Conservation (phyloP, 2,113 vertebrate genomes). For the Eira barbara region DNA sequence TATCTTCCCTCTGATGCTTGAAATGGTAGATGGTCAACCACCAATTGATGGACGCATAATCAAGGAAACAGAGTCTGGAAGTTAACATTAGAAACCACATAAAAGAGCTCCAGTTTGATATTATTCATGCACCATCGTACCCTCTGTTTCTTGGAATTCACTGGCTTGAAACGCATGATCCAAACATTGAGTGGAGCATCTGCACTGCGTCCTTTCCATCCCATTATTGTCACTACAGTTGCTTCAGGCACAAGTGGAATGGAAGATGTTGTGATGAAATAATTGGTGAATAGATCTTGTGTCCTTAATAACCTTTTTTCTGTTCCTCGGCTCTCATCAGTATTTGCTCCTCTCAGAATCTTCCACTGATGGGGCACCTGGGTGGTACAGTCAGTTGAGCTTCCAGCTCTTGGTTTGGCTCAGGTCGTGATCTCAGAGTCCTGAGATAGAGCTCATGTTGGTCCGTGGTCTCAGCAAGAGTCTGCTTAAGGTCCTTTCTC, state of each 20-base stretch:
- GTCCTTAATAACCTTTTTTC: conserved; percentile 6
- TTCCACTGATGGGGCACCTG: neutral
- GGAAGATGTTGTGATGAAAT: conserved; percentile 47
- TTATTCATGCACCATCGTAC: conserved; percentile 25
- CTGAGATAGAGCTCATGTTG: neutral
- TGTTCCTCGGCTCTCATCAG: conserved; percentile 48
- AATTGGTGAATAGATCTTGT: conserved; percentile 47
- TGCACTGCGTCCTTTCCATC: conserved; percentile 46
- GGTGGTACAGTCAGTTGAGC: neutral
- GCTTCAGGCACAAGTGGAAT: conserved; percentile 52
- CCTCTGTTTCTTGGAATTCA: conserved; percentile 63
- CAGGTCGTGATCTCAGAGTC: neutral
- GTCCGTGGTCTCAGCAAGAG: neutral
- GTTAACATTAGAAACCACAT: conserved; percentile 58
- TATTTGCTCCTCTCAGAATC: conserved; percentile 33
- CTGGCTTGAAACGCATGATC: conserved; percentile 52
- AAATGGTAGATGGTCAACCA: neutral
- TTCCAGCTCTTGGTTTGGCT: neutral
- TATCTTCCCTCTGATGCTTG: conserved; percentile 52
- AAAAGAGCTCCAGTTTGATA: conserved; percentile 57
- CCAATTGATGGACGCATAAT: conserved; percentile 50
- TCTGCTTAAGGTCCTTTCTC: neutral
- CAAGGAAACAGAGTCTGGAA: conserved; percentile 56
- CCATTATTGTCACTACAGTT: conserved; percentile 49
- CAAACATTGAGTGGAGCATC: conserved; percentile 34